Base-by-base conservation (phyloP, 2,113 vertebrate genomes). In the Ochotona curzoniae region DNA sequence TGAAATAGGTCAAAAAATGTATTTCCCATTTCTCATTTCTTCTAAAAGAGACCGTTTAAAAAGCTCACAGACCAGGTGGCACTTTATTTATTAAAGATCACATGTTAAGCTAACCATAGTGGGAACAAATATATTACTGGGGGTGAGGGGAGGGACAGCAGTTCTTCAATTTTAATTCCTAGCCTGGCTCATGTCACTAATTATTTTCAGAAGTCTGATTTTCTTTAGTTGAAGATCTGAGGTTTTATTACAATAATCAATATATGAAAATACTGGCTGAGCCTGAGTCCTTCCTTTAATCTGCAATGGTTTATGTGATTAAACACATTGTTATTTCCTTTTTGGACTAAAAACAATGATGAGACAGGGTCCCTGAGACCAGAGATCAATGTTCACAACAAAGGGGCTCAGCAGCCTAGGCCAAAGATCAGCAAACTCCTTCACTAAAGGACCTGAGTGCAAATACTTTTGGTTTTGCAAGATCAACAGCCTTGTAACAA, bases 311-410 rank as follows among this genome's bases (percentile, higher is more conserved):
- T 82, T 93, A 38, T 83, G 49, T 67, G 28, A 86, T 74, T 93
- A 38, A 91, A 61, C 7, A 63, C 32, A 83, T 44, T 81, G 79
- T 57, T 69, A 82, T 89, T 91, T 93, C 57, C 75, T 86, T n/a
- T n/a, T 70, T 88, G 38, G 76, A 32, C 69, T 80, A 69, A 83
- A 47, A 74, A 47, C 66, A 69, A 60, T 49, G 26, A 69, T 25
- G 49, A 67, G 23, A 80, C 47, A 44, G 38, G 80, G 93, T 69
- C 63, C 21, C 32, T 73, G 32, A 91, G 67, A 67, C 57, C 67
- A 93, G 80, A 87, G 73, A 92, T 79, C 73, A 89, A 74, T 47
- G 44, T 18, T 32, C 64, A 75, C 61, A 38, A 71, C 20, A 88
- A 78, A 69, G 2, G 66, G 66, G 57, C 51, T 38, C 49, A 70